phyloP scores from a whole-genome alignment of 2,888 invertebrate species.

The Coenonympha arcania region DNA sequence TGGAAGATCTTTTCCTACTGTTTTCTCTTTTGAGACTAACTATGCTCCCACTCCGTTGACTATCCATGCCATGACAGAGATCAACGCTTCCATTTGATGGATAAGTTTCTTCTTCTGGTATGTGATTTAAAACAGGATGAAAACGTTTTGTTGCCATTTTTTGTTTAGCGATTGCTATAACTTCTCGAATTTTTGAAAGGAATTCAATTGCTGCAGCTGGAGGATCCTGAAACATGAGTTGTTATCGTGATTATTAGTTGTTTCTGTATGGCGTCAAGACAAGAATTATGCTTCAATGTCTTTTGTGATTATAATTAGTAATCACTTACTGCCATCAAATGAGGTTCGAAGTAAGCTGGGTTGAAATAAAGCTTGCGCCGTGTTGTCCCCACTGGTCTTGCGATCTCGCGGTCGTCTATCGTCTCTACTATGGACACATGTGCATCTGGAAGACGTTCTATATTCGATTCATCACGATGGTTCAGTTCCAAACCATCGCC shows the following conservation, averaged over 20 bases:
- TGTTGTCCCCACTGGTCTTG: slow-evolving; percentile 79
- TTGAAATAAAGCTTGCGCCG: slow-evolving; percentile 89
- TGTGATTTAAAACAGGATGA: slow-evolving; percentile 83
- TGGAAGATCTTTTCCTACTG: slow-evolving; percentile 69
- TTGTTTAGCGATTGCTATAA: slow-evolving; percentile 90
- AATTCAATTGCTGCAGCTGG: slow-evolving; percentile 93
- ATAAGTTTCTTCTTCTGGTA: slow-evolving; percentile 83
- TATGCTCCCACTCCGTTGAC: slow-evolving; percentile 70
- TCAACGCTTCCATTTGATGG: slow-evolving; percentile 69
- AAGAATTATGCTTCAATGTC: neutral
- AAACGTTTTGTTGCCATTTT: slow-evolving; percentile 89
- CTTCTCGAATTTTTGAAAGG: slow-evolving; percentile 89
- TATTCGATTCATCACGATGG: slow-evolving; percentile 73
- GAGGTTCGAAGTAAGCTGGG: slow-evolving; percentile 92
- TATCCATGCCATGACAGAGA: slow-evolving; percentile 61
- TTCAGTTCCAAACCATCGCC: slow-evolving; percentile 48
- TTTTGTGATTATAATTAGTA: neutral
- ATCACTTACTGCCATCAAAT: slow-evolving; percentile 81
- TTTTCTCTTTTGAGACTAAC: slow-evolving; percentile 77
- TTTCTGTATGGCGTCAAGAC: neutral
- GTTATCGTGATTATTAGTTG: neutral
- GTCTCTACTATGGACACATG: slow-evolving; percentile 90
- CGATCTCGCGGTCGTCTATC: slow-evolving; percentile 79
- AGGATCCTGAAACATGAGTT: slow-evolving; percentile 76
- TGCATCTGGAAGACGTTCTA: slow-evolving; percentile 85